A percentile compares a stretch with the other conserved stretches of the same genome.
These are phyloP conservation scores for Drosophila helvetica DNA, from an alignment of 2,888 invertebrate species.

Conservation along the genomic window DNA sequence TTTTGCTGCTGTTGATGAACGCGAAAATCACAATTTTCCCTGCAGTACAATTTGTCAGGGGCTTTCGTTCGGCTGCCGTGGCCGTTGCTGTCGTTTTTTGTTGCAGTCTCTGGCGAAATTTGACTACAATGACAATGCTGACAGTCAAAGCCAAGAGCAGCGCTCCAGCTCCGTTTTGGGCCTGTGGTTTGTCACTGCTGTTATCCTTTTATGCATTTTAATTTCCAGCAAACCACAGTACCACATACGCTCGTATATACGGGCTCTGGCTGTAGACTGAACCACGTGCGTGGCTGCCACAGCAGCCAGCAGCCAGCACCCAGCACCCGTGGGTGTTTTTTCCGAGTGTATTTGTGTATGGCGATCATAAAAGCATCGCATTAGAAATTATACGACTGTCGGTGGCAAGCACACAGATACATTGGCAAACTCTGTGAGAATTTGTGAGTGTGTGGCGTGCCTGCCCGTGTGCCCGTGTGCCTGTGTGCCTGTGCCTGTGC, in stretches of 20 bases:
- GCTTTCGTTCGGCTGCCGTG: constrained; percentile 25
- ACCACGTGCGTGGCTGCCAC: constrained; percentile 56
- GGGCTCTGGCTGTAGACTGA: constrained; percentile 40
- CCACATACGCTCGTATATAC: constrained; percentile 12
- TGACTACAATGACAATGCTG: constrained; percentile 63
- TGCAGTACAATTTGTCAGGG: constrained; percentile 72
- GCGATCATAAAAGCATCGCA: constrained; percentile 75
- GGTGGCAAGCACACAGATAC: constrained; percentile 32
- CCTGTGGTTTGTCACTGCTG: constrained; percentile 65
- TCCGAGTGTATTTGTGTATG: constrained; percentile 51
- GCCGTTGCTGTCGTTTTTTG: constrained; percentile 18
- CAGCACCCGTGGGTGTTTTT: constrained; percentile 72
- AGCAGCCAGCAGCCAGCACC: no score
- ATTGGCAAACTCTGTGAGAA: background rate
- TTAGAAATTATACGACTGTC: constrained; percentile 76
- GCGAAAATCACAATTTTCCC: constrained; percentile 78
- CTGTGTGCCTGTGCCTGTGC: constrained; percentile 25
- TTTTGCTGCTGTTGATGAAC: constrained; percentile 67
- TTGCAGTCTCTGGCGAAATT: constrained; percentile 67
- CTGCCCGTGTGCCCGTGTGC: constrained; percentile 11
- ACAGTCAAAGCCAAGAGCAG: constrained; percentile 36
- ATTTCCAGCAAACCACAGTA: constrained; percentile 57
- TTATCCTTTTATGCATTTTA: constrained; percentile 79
- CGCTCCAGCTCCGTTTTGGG: constrained; percentile 37
- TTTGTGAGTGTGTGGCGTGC: constrained; percentile 11